Evolutionary conservation across 2,888 invertebrate species (phyloP).

Genomic region (Ectemnius continuus): DNA sequence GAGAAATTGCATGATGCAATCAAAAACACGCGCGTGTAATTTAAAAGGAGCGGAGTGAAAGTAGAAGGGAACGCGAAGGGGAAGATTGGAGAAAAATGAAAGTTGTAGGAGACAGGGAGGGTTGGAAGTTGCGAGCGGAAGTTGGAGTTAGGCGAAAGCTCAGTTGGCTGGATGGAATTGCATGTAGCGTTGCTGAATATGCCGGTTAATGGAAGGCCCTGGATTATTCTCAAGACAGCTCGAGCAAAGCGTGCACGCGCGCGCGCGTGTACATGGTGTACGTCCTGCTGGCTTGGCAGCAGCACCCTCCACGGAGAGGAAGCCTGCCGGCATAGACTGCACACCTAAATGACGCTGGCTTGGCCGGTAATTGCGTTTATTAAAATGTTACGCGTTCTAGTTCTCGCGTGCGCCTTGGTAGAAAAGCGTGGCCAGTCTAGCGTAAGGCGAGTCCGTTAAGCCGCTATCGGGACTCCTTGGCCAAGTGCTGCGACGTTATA

Average conservation of each 20-base stretch:
- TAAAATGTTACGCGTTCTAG: conserved; percentile 78
- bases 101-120: background rate
- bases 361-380: conserved; percentile 74
- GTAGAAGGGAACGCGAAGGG: background rate
- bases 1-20: too few relatives aligned
- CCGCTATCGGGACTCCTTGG: conserved; percentile 48
- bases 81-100: background rate
- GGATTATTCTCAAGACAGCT: conserved; percentile 52
- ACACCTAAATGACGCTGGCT: conserved; percentile 57
- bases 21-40: too few relatives aligned
- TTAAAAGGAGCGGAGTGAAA: too few relatives aligned
- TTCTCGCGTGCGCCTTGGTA: conserved; percentile 68
- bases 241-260: too few relatives aligned
- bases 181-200: conserved; percentile 30
- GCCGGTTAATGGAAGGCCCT: conserved; percentile 44
- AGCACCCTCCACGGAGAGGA: too few relatives aligned
- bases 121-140: background rate
- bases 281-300: too few relatives aligned
- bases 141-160: conserved; percentile 18
- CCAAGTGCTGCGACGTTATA: too few relatives aligned
- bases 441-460: conserved; percentile 54
- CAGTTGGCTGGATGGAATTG: conserved; percentile 13
- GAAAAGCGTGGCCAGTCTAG: conserved; percentile 63
- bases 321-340: conserved; percentile 18
- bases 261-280: too few relatives aligned